Base-by-base conservation (phyloP, 2,797 vertebrate species). In the Ctenopoma multispine region DNA sequence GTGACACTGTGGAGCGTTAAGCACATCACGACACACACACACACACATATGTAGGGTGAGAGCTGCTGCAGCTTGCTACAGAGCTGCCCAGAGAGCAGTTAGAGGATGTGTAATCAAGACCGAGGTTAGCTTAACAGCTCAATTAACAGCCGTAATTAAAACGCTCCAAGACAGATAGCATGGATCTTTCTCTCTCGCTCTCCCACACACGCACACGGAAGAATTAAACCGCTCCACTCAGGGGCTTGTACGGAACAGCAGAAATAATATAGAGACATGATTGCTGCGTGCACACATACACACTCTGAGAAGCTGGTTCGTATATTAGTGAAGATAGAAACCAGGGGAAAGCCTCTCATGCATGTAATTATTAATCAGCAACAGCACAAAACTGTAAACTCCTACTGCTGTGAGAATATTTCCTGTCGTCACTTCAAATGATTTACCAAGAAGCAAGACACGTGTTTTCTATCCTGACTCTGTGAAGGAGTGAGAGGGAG, bases 111-210 rank as follows among this genome's bases (percentile, higher is more conserved):
- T 83, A 88, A 88, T 87, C 78, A 86, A 75, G 77, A 69, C 75
- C 20, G 79, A 79, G 77, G 68, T 77, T 68, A 48, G 78, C 78
- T 79, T 84, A 80, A 88, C 81, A 65, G 81, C 80, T 84, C 78
- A 84, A 88, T 87, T 87, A 90, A 78, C 83, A 77, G 65, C 43
- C 5, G 21, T 86, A 86, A 90, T 90, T 88, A 86, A 88, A 86
- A 82, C 61, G 3, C 61, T 72, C 68, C 63, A 61, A 77, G 66
- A 86, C 66, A 50, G 84, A 83, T 73, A 78, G 70, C 74, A 18
- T 50, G 67, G 71, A 65, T 76, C 64, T 40, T 31, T 43, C 14
- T 68, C n/a, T 49, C 40, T 17, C 44, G 20, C 60, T 50, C 20
- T 6, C 41, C 14, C 61, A 11, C 46, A 3, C 59, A n/a, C 53